Conservation (phyloP, 1,140 invertebrate genomes). For the Reticulitermes speratus region DNA sequence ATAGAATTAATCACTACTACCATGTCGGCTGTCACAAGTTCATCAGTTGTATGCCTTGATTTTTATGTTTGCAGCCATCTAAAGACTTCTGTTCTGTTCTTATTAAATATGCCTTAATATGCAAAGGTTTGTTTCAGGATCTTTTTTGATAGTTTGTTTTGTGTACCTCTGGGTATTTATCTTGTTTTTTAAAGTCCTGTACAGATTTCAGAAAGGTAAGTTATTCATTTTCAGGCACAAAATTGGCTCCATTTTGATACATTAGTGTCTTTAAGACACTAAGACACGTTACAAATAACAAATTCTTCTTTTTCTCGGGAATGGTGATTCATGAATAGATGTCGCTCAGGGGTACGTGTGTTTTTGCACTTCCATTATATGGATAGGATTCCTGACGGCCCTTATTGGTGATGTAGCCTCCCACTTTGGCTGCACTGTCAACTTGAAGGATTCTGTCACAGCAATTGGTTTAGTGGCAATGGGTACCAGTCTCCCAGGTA, state of each 20-base stretch:
- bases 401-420: constrained; percentile 95
- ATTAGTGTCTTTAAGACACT: background rate
- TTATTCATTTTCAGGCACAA: background rate
- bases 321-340: constrained; percentile 51
- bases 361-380: constrained; percentile 89
- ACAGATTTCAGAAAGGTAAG: background rate
- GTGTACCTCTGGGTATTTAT: background rate
- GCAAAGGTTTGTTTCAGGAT: background rate
- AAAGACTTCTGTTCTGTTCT: background rate
- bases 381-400: constrained; percentile 92
- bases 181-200: background rate
- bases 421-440: constrained; percentile 96
- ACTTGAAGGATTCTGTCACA: constrained; percentile 93
- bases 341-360: constrained; percentile 88
- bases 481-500: constrained; percentile 95
- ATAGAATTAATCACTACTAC: too few relatives aligned
- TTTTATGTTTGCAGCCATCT: background rate
- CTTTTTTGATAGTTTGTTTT: background rate
- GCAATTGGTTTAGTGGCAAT: constrained; percentile 95
- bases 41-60: background rate
- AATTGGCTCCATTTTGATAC: background rate
- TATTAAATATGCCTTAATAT: background rate
- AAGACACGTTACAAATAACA: background rate
- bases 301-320: constrained; percentile 4
- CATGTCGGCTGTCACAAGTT: background rate